Evolutionary conservation across 2,888 invertebrate species (phyloP).

Genomic region (Pseudococcus viburni): DNA sequence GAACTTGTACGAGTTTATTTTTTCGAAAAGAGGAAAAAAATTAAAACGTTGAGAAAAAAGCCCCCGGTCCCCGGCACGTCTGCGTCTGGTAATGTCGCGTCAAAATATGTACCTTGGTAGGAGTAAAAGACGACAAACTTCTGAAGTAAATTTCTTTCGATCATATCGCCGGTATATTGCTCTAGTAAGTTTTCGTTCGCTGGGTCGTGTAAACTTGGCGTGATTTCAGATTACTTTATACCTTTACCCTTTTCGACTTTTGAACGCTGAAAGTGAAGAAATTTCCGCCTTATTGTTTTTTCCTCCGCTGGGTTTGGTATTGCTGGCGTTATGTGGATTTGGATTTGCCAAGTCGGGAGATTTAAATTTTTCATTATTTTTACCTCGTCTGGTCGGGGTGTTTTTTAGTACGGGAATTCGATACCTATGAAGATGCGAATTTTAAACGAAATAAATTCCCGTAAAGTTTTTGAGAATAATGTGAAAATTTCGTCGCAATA

Average conservation of each 20-base stretch:
- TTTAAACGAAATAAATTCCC: not conserved
- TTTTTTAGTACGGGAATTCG: not conserved
- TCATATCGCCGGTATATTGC: slow-evolving; percentile 9
- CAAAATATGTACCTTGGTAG: not conserved
- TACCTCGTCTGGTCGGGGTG: not conserved
- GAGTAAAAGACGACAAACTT: not conserved
- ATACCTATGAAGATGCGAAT: not conserved
- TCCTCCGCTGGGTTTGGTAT: not conserved
- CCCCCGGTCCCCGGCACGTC: too few relatives aligned
- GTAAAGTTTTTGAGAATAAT: not conserved
- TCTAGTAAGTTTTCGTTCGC: not conserved
- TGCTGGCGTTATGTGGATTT: not conserved
- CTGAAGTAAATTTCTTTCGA: not conserved
- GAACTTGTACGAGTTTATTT: slow-evolving; percentile 35
- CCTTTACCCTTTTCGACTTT: not conserved
- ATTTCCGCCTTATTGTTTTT: not conserved
- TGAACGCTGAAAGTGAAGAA: not conserved
- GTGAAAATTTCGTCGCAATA: not conserved
- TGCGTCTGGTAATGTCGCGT: not conserved
- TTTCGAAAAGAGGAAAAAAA: not conserved
- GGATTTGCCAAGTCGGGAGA: not conserved
- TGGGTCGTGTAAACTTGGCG: not conserved
- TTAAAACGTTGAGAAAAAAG: not conserved
- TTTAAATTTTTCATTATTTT: slow-evolving; percentile 1
- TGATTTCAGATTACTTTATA: not conserved